Percentiles rank a stretch among this genome's conserved stretches.
These are phyloP conservation scores for Hymenochirus boettgeri DNA, from an alignment of 2,113 vertebrate species.

Conservation along the genomic window DNA sequence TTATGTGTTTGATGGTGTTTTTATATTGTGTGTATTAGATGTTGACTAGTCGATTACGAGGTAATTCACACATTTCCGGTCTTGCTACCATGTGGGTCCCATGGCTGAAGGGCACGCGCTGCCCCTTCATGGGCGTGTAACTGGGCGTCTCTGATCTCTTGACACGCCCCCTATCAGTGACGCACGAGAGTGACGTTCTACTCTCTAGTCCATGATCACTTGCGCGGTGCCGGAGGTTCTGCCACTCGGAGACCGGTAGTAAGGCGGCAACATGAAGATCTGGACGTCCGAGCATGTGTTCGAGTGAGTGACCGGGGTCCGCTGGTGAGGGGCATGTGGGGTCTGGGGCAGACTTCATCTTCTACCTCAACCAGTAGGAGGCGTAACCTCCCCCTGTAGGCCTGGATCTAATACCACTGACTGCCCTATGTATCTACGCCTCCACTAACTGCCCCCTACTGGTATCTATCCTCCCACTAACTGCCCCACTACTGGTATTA, in stretches of 20 bases:
- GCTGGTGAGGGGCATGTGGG: not conserved
- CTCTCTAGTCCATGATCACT: accelerated
- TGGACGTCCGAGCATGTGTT: slow-evolving; percentile 72
- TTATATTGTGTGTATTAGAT: no score
- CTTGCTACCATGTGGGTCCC: no score
- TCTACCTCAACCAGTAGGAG: no score
- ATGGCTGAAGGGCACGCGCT: slow-evolving; percentile 18
- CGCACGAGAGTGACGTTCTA: not conserved
- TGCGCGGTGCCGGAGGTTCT: slow-evolving; percentile 2
- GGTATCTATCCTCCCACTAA: no score
- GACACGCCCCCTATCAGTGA: not conserved
- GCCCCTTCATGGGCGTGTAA: slow-evolving; percentile 2
- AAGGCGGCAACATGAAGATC: slow-evolving; percentile 60
- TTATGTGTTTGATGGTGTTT: no score
- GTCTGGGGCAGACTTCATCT: accelerated
- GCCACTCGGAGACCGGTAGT: not conserved
- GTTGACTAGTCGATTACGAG: no score
- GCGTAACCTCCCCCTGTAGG: no score
- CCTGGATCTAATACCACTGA: no score
- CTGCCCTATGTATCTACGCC: no score
- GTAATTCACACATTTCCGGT: no score
- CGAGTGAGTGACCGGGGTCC: slow-evolving; percentile 52
- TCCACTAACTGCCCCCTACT: no score
- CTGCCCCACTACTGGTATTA: no score
- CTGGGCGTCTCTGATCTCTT: not conserved